Evolutionary conservation across 92 coral and sea anemone genomes (phyloP), one percentile per base, ranked within the genome.

Genomic region (Virgularia gustaviana): DNA sequence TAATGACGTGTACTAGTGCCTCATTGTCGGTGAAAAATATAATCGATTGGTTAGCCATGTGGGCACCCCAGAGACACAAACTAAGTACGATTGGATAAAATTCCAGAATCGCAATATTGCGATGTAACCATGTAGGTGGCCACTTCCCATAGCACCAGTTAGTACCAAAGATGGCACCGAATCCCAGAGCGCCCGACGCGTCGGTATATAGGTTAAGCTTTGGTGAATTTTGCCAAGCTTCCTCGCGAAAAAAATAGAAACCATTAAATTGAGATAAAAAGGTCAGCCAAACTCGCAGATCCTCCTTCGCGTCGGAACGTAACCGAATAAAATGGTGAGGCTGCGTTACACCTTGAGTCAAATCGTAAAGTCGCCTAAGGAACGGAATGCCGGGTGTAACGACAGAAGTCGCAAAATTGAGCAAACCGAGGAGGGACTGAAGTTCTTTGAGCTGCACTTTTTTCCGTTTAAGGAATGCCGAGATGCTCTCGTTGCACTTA

Each of bases 361-460:
- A 72, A 12, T 66, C 64, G 24, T 65, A 65, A 25, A 81, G 55
- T 29, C 81, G 23, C 23, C 79, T 29, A 58, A 83, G 78, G 44
- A 78, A 83, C 32, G 76, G 83, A 34, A 73, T 58, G 8, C 87
- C 83, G 8, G 87, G 79, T 19, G 65, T 61, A 45, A 83, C 44
- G 7, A 83, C 83, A 35, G 74, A 67, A 18, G 78, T 77, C 7
- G 79, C 84, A 24, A 83, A 83, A 71, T 83, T 83, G 23, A 83
- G 56, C 2, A 83, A 36, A 39, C 87, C 87, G 24, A 47, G 72
- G n/a, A 83, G 59, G 11, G 88, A 72, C 57, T 83, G 84, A 29
- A 79, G 75, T 56, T 79, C 88, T 44, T 41, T 32, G 44, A 79
- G 57, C 20, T 61, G 23, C 13, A 43, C 51, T 43, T 43, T n/a